Evolutionary conservation across 2,888 invertebrate genomes (phyloP), one percentile per base, ranked within the genome.

Genomic region (Beris morrisii): DNA sequence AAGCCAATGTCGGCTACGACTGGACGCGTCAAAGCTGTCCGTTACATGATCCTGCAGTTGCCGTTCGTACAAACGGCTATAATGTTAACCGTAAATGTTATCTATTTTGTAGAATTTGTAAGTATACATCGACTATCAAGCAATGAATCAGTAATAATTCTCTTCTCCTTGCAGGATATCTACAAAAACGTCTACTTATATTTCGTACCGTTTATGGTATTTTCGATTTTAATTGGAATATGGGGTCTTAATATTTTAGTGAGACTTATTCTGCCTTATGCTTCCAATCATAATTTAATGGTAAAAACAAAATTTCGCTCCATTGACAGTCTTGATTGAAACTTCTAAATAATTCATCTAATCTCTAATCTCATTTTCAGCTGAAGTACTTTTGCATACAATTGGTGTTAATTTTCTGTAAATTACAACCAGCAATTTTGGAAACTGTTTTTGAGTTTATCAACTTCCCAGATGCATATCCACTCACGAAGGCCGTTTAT

Each of bases 181-280:
- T 80, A 76, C 53, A 55, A 63, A 0, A 72, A 73, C 58, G 73
- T 76, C 22, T 67, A 72, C 57, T n/a, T 72, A n/a, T 80, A 79
- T 71, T 80, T 80, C 67, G 70, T 74, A 52, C 81, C 80, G 5
- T 79, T 80, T 65, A 74, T 80, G 5, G 28, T 75, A 6, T 63
- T 65, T 7, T 81, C 80, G n/a, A 77, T 80, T n/a, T 30, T 79
- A 0, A n/a, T 75, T 59, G 81, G 80, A 2, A 68, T 74, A 3
- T 80, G 81, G 81, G 77, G 75, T 1, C 69, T 80, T 13, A 80
- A 80, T 71, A 76, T 80, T 46, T 74, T 75, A 0, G 75, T 76
- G 9, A 74, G 77, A 58, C 76, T 80, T 75, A 74, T 80, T 4
- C 71, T 71, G 48, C 74, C 73, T 30, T 66, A 77, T 6, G 71